These are phyloP conservation scores for Heliangelus exortis DNA, from an alignment of 2,797 vertebrate species.

Conservation along the genomic window DNA sequence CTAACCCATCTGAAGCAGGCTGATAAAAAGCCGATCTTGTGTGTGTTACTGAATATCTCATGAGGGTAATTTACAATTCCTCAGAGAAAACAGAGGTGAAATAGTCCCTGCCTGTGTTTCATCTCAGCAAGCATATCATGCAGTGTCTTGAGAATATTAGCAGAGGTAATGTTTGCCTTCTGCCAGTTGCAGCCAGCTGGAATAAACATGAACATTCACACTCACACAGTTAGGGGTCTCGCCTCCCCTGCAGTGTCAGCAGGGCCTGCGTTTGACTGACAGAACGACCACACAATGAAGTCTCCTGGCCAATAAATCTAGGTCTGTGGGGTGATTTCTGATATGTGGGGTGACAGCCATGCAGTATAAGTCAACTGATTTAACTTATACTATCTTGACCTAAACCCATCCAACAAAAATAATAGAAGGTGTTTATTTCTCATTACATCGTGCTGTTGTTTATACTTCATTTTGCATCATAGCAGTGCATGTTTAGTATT, in stretches of 20 bases:
- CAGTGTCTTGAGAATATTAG: background rate
- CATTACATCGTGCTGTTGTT: background rate
- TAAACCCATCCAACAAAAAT: background rate
- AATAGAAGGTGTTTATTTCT: background rate
- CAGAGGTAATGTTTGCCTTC: background rate
- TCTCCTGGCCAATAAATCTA: background rate
- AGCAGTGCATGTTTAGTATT: background rate
- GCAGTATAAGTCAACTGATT: background rate
- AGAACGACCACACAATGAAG: background rate
- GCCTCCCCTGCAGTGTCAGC: background rate
- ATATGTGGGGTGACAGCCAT: background rate
- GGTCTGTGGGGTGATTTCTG: fast-evolving
- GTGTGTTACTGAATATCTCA: conserved; percentile 34
- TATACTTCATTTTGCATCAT: background rate
- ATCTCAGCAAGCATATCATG: background rate
- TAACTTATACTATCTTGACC: background rate
- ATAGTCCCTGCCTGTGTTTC: conserved; percentile 11
- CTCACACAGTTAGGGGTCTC: background rate
- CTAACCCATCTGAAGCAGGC: conserved; percentile 2
- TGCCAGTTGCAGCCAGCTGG: background rate
- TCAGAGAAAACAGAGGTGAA: conserved; percentile 21
- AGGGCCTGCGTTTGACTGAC: background rate
- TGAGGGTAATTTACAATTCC: conserved; percentile 21
- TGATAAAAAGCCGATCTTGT: conserved; percentile 30
- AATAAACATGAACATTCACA: background rate